Conservation (phyloP, 2,888 invertebrate species). For the Drosophila peninsularis region DNA sequence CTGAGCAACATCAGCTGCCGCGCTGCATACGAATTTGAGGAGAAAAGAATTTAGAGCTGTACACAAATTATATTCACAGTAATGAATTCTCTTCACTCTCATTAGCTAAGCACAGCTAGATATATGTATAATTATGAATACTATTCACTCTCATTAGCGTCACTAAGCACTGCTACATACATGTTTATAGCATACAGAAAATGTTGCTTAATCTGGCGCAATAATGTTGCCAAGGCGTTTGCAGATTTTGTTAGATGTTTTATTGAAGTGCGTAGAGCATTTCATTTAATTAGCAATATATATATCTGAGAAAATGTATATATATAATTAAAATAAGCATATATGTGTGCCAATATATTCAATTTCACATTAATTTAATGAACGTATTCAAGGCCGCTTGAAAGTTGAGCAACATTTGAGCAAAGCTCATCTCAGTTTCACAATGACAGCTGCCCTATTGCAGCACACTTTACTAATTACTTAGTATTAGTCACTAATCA, state of each 20-base stretch:
- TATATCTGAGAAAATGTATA: not conserved
- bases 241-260: slow-evolving; percentile 1
- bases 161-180: not conserved
- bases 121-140: too few species aligned
- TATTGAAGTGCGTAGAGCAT: not conserved
- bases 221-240: not conserved
- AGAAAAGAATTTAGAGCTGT: not conserved
- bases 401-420: not conserved
- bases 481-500: slow-evolving; percentile 13
- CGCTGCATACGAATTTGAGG: too few species aligned
- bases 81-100: too few species aligned
- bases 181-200: not conserved
- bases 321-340: not conserved
- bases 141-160: not conserved
- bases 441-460: slow-evolving; percentile 4
- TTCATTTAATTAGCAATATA: not conserved
- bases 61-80: too few species aligned
- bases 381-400: not conserved
- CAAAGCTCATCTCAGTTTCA: slow-evolving; percentile 1
- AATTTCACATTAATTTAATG: not conserved
- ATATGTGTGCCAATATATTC: not conserved
- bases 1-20: too few species aligned
- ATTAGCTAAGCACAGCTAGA: too few species aligned
- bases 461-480: slow-evolving; percentile 6
- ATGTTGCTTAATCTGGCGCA: slow-evolving; percentile 1